These are phyloP conservation scores for Selenia dentaria DNA, from an alignment of 2,888 invertebrate species.

Conservation along the genomic window DNA sequence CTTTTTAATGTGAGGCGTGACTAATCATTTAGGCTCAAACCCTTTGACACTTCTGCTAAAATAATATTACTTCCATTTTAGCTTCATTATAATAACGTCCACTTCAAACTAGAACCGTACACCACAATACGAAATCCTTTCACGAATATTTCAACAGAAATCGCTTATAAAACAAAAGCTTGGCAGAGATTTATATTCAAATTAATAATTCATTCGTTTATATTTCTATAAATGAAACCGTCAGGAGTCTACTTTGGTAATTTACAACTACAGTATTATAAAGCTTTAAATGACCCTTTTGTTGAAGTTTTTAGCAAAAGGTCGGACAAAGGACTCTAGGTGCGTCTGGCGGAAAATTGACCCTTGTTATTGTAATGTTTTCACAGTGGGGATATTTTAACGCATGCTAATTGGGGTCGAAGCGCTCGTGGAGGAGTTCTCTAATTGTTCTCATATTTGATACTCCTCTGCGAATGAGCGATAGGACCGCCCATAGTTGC, in stretches of 20 bases:
- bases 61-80: no score
- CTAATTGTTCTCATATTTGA: no score
- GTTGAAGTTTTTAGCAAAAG: constrained; percentile 24
- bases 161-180: neutral
- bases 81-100: no score
- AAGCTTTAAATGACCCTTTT: constrained; percentile 19
- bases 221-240: constrained; percentile 8
- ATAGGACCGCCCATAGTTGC: no score
- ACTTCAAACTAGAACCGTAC: no score
- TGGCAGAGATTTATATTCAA: neutral
- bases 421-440: no score
- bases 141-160: neutral
- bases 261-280: constrained; percentile 13
- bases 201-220: neutral
- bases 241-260: constrained; percentile 9
- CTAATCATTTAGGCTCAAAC: no score
- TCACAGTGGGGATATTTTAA: constrained; percentile 2
- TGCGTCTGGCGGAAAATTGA: constrained; percentile 25
- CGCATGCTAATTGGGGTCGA: no score
- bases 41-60: no score
- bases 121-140: no score
- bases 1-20: no score
- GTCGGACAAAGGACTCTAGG: constrained; percentile 18
- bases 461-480: no score
- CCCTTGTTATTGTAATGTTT: constrained; percentile 11